phyloP scores from a whole-genome alignment of 2,797 vertebrate species.

The Tinamus major region DNA sequence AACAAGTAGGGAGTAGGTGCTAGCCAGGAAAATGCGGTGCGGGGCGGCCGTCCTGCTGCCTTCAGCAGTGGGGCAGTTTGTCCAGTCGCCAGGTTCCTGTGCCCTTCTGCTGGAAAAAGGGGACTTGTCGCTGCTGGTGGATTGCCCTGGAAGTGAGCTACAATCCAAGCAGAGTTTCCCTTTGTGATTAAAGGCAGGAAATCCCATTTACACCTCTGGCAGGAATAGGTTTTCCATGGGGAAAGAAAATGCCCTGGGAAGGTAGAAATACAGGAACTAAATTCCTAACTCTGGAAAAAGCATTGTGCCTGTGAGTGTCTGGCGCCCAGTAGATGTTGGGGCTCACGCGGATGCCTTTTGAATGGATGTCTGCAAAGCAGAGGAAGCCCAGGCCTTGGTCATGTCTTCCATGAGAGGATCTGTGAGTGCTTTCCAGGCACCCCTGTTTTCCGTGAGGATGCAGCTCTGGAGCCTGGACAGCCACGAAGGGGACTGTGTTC shows the following conservation, averaged over 20 bases:
- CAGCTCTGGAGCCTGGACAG: not conserved
- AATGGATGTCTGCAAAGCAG: not conserved
- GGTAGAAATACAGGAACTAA: not conserved
- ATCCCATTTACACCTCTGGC: conserved; percentile 58
- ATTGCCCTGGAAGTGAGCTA: not conserved
- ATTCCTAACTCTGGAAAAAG: not conserved
- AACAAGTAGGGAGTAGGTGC: fast-evolving
- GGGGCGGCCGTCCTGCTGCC: fast-evolving
- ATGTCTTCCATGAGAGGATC: not conserved
- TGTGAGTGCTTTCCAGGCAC: not conserved
- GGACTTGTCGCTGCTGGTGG: not conserved
- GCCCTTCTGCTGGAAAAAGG: not conserved
- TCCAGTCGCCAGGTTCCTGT: not conserved
- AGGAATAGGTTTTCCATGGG: conserved; percentile 39
- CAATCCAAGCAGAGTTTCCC: not conserved
- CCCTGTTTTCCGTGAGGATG: not conserved
- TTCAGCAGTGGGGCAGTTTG: not conserved
- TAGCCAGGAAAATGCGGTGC: not conserved
- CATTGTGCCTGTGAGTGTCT: not conserved
- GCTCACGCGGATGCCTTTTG: not conserved
- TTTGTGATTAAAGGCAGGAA: conserved; percentile 62
- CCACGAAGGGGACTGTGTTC: fast-evolving
- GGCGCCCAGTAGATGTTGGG: not conserved
- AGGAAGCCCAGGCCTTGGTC: not conserved
- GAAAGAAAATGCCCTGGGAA: conserved; percentile 4